Base-by-base conservation (phyloP, 2,888 invertebrate species). In the Morpho achilles region DNA sequence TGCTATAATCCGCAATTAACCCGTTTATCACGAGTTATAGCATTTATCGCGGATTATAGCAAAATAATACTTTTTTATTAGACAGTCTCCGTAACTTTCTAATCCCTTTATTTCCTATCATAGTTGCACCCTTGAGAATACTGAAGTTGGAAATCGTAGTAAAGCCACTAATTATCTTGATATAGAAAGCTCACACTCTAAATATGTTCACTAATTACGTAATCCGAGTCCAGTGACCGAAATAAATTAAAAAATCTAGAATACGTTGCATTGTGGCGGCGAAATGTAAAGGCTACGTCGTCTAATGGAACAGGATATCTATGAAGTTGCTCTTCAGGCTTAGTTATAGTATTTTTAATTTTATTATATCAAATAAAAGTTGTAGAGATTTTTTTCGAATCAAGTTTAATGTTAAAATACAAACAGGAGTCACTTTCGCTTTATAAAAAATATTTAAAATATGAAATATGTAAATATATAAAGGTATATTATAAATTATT, bases 181-280 rank as follows among this genome's bases (percentile, higher is more conserved):
- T 47, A 56, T 57, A 39, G 50, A 23, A 55, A 50, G 74, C 75
- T 77, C 75, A 73, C 74, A 74, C 75, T 74, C 67, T 75, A 79
- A 83, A 86, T 84, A 41, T 56, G 79, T 76, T 82, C 74, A 76
- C 84, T 87, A 87, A 89, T 89, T 87, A 87, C 77, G 81, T 84
- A 82, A 87, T 87, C 80, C 83, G 83, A 83, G 79, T 72, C 81
- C 84, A 85, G 83, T 87, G 83, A 86, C 84, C 73, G 69, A 80
- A 84, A 82, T 84, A 81, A 56, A 49, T 50, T 63, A 84, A 82
- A 81, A 72, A 82, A 80, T 73, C 69, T 76, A 77, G 78, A 79
- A 74, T 75, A 78, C 71, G 69, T 65, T 70, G 72, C 74, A 76
- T 79, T 80, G 81, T 80, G 79, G 79, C 79, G 79, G 82, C 75